Conservation (phyloP, 2,888 invertebrate genomes). For the Agonopterix subpropinquella region DNA sequence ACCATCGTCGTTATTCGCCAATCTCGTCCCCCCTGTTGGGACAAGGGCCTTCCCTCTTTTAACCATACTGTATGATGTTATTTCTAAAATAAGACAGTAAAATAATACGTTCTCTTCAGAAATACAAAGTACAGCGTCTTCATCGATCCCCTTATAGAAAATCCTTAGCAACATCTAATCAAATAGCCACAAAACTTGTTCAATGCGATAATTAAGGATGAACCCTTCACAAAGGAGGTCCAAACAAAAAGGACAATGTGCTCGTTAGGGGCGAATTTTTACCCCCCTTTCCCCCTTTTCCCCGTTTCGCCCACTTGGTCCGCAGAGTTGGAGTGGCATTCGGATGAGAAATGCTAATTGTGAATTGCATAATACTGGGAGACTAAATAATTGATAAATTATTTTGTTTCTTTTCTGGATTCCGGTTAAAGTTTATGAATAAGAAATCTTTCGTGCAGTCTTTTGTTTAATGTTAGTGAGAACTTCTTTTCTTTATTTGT, state of each 20-base stretch:
- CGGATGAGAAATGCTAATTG: slow-evolving; percentile 52
- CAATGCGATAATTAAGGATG: slow-evolving; percentile 51
- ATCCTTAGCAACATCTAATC: slow-evolving; percentile 25
- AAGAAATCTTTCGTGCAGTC: too few species aligned
- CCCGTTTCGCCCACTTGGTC: slow-evolving; percentile 11
- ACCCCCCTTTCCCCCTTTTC: slow-evolving; percentile 27
- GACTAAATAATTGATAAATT: background rate
- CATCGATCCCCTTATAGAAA: background rate
- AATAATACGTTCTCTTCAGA: too few species aligned
- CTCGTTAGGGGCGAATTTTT: slow-evolving; percentile 54
- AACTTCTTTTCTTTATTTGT: too few species aligned
- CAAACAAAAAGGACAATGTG: slow-evolving; percentile 64
- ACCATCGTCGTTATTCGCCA: too few species aligned
- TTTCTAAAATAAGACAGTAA: background rate
- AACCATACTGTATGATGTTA: too few species aligned
- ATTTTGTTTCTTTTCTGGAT: slow-evolving; percentile 9
- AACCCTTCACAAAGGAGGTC: slow-evolving; percentile 50
- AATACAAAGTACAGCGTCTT: too few species aligned
- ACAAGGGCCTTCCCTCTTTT: too few species aligned
- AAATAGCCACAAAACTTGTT: slow-evolving; percentile 40
- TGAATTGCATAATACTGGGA: slow-evolving; percentile 26
- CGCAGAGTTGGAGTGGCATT: slow-evolving; percentile 26
- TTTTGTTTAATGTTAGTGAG: too few species aligned
- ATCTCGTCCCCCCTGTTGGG: too few species aligned
- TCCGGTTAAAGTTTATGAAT: slow-evolving; percentile 7